phyloP scores from a whole-genome alignment of 2,888 invertebrate species.

The Thera obeliscata region DNA sequence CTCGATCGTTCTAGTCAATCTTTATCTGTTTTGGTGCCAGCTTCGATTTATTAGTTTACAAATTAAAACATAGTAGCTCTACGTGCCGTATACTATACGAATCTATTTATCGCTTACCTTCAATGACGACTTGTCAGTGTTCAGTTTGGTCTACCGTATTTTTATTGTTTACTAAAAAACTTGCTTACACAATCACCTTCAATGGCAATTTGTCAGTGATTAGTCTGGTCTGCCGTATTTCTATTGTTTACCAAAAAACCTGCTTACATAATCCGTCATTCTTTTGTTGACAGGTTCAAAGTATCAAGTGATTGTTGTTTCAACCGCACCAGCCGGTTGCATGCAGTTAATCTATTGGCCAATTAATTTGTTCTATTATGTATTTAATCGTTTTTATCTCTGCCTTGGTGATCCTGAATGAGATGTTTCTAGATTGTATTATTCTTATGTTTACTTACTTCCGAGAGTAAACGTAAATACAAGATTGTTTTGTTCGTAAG shows the following conservation, averaged over 20 bases:
- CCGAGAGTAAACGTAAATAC: background rate
- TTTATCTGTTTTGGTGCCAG: background rate
- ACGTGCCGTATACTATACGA: background rate
- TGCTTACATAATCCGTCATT: conserved; percentile 1
- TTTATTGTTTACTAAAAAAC: too few species aligned
- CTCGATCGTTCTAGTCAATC: background rate
- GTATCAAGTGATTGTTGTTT: conserved; percentile 20
- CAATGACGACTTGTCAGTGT: too few species aligned
- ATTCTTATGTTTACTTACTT: conserved; percentile 7
- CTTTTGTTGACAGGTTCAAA: conserved; percentile 18
- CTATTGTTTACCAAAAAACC: conserved; percentile 9
- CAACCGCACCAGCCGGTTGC: conserved; percentile 14
- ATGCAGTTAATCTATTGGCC: conserved; percentile 31
- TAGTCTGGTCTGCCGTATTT: background rate
- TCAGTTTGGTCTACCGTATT: background rate
- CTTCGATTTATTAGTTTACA: background rate
- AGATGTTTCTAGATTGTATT: conserved; percentile 6
- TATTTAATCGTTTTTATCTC: conserved; percentile 18
- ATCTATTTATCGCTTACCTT: too few species aligned
- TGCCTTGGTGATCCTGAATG: conserved; percentile 16
- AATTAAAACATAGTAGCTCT: background rate
- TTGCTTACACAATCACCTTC: background rate
- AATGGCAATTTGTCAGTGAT: background rate
- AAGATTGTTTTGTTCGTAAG: conserved; percentile 1
- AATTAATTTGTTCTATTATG: conserved; percentile 28